Percentiles rank a stretch among this genome's conserved stretches.
Evolutionary conservation across 2,113 vertebrate species (phyloP).

Genomic region (Ochotona curzoniae): DNA sequence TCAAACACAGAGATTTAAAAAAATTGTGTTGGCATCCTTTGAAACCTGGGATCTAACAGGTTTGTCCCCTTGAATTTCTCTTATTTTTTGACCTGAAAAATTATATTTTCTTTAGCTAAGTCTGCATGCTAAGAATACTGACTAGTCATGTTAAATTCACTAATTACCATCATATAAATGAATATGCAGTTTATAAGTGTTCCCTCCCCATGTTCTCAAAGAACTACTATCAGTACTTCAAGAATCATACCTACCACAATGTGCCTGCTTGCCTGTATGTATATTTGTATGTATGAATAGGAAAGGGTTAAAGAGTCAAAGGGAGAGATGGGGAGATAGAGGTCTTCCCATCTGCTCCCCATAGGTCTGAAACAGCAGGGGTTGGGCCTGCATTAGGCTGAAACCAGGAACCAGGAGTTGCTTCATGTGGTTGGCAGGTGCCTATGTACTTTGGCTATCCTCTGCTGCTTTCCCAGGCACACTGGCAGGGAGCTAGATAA

Average conservation of each 20-base stretch:
- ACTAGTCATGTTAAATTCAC: not conserved
- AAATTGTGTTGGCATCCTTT: not conserved
- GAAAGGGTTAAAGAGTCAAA: no score
- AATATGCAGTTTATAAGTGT: not conserved
- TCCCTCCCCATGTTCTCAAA: not conserved
- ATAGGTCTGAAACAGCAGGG: no score
- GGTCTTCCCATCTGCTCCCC: no score
- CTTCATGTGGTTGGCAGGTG: no score
- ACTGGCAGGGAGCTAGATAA: no score
- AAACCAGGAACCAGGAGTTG: no score
- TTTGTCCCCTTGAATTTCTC: not conserved
- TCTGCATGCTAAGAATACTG: not conserved
- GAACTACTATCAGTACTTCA: not conserved
- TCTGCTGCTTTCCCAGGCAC: no score
- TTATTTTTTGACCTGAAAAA: not conserved
- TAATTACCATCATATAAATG: not conserved
- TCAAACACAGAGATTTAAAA: not conserved
- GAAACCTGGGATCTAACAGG: conserved; percentile 24
- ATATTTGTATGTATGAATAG: no score
- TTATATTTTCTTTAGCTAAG: not conserved
- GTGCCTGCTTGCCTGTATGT: not conserved
- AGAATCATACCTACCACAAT: not conserved
- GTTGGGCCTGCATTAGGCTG: no score
- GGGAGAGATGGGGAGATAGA: no score
- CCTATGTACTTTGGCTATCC: no score